These are phyloP conservation scores for Plumapathes pennacea DNA, from an alignment of 92 coral and sea anemone species.

Conservation along the genomic window DNA sequence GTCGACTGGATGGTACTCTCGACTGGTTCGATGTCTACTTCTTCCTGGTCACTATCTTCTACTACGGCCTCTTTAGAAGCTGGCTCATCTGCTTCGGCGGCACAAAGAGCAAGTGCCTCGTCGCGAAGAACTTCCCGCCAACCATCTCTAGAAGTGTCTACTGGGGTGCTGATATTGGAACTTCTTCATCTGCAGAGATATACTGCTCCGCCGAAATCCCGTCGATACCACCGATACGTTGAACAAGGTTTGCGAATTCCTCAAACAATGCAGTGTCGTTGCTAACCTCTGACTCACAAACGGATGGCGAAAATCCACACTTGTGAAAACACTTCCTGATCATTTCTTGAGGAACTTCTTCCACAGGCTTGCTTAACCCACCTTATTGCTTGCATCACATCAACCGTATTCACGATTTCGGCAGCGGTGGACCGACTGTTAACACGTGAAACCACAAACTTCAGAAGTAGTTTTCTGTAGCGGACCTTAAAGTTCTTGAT, in stretches of 20 bases:
- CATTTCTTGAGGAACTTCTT: constrained; percentile 11
- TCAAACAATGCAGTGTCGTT: constrained; percentile 2
- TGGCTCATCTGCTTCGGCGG: constrained; percentile 2
- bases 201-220: constrained; percentile 1
- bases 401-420: constrained; percentile 18
- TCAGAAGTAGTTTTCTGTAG: constrained; percentile 27
- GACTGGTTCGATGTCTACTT: constrained; percentile 8
- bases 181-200: constrained; percentile 3
- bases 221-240: constrained; percentile 1
- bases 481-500: constrained; percentile 13
- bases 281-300: constrained; percentile 10
- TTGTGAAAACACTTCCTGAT: constrained; percentile 3
- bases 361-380: constrained; percentile 29
- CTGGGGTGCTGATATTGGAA: constrained; percentile 5
- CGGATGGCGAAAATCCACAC: constrained; percentile 1
- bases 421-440: constrained; percentile 4
- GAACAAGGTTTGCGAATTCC: constrained; percentile 5
- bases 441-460: constrained; percentile 22
- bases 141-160: background rate
- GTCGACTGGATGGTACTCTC: constrained; percentile 14
- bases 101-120: background rate
- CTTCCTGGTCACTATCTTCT: constrained; percentile 1
- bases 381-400: constrained; percentile 18
- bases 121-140: constrained; percentile 6
- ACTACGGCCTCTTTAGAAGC: constrained; percentile 1